Evolutionary conservation across 2,888 invertebrate species (phyloP), one percentile per base, ranked within the genome.

Genomic region (Heteropelma amictum): DNA sequence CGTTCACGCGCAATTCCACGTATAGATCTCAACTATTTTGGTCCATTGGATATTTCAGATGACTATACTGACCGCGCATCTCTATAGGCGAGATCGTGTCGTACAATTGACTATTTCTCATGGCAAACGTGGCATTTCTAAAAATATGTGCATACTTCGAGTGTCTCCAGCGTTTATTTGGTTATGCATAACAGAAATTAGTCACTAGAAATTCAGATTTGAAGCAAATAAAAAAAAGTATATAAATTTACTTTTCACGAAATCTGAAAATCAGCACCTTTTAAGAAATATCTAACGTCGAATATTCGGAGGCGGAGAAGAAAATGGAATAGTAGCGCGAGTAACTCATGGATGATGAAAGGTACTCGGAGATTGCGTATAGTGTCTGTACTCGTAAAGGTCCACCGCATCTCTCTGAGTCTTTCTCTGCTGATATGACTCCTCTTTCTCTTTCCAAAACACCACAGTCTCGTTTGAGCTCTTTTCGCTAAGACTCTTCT

Each of bases 401-500:
- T 51, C 38, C 51, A 10, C 14, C 17, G 23, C 8, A 21, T 65
- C 56, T 47, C 40, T n/a, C 2, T 12, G 28, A n/a, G 28, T 8
- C 23, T 30, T 42, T 6, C n/a, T 8, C 6, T 6, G 53, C 54
- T 30, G n/a, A 3, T 30, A 12, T 35, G 7, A 12, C 19, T 14
- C 21, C 47, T 49, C 33, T 42, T 26, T 26, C 21, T 63, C 56
- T 47, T 30, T 69, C 35, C 40, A 21, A 49, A 28, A 47, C 10
- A 69, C 33, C 63, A 53, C 65, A 78, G 40, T 80, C 79, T n/a
- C 81, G 80, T 83, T 83, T 79, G 81, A 83, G 84, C 83, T 82
- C 82, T 84, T 86, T 84, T 86, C 82, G 81, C 83, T 84, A 84
- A 84, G 85, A 84, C 85, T 84, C 81, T 67, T 71, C 81, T 83